Conservation (phyloP, 1,140 invertebrate species). For the Lordiphosa stackelbergi region DNA sequence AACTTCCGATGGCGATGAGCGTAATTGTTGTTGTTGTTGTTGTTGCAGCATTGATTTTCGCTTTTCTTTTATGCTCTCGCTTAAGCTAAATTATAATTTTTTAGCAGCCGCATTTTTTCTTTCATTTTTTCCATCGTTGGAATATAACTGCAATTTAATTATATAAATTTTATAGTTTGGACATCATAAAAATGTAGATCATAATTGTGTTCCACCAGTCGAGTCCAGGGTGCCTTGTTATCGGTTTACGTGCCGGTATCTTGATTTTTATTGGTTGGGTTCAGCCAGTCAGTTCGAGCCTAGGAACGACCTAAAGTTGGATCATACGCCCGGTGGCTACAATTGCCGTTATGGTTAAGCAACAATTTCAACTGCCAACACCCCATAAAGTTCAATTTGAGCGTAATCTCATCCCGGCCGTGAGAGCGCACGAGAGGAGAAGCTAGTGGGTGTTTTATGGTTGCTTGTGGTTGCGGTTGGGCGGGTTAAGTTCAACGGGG, state of each 20-base stretch:
- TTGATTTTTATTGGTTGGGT: slow-evolving; percentile 58
- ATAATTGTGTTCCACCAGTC: slow-evolving; percentile 60
- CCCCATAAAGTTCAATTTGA: slow-evolving; percentile 55
- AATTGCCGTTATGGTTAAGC: slow-evolving; percentile 65
- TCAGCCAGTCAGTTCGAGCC: slow-evolving; percentile 16
- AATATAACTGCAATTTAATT: slow-evolving; percentile 70
- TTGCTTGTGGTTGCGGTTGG: slow-evolving; percentile 53
- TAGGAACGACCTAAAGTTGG: slow-evolving; percentile 49
- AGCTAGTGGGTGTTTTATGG: slow-evolving; percentile 17
- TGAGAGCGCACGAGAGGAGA: neutral
- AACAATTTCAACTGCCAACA: slow-evolving; percentile 59
- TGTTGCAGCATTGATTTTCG: slow-evolving; percentile 44
- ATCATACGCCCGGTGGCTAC: slow-evolving; percentile 10
- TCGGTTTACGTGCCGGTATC: slow-evolving; percentile 68
- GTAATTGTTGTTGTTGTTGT: slow-evolving; percentile 31
- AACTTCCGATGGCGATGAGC: slow-evolving; percentile 38
- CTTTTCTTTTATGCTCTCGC: slow-evolving; percentile 56
- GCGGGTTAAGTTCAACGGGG: slow-evolving; percentile 55
- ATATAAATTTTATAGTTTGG: slow-evolving; percentile 75
- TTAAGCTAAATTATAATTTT: slow-evolving; percentile 42
- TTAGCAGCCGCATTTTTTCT: slow-evolving; percentile 29
- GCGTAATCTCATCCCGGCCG: slow-evolving; percentile 33
- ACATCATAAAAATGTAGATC: slow-evolving; percentile 70
- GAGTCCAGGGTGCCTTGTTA: slow-evolving; percentile 50
- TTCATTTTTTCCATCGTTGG: slow-evolving; percentile 4